Evolutionary conservation across 1,140 invertebrate species (phyloP), one percentile per base, ranked within the genome.

Genomic region (Lineus longissimus): DNA sequence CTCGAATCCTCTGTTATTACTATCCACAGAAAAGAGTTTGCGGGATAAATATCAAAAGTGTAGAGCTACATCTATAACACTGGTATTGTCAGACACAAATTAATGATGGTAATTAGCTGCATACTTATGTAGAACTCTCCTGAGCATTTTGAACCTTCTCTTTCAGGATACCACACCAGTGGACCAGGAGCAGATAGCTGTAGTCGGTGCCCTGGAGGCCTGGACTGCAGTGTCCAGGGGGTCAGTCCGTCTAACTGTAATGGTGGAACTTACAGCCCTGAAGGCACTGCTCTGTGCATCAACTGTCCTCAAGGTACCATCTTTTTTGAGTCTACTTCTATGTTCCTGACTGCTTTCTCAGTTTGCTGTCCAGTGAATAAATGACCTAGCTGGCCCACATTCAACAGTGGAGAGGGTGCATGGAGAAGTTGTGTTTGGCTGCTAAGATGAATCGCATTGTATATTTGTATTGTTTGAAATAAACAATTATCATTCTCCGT

Each of bases 221-320:
- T n/a, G 43, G 23, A 17, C 15, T 56, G 17, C 36, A 31, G 13
- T 25, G n/a, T 29, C 45, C n/a, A 4, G 7, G 4, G 15, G 47
- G 25, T 27, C 19, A 51, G 9, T 9, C n/a, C 47, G 4, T 22
- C 22, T n/a, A 45, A 63, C n/a, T 73, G 70, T 63, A 0, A 55
- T 33, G 61, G 69, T 54, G 71, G 71, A 23, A 68, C 64, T 43
- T 73, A 68, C 58, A 75, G 73, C 58, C 30, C 47, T 33, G 33
- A 55, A 33, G 70, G 70, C 17, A 36, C 33, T 1, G 55, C 59
- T 7, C 40, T 25, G 0, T 73, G 70, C 59, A 55, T 47, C 17
- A 27, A 30, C 15, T 73, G 70, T 66, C 15, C 27, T 23, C n/a
- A 59, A 41, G 70, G 70, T 19, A 36, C 33, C 4, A 15, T 36